Base-by-base conservation (phyloP, 37 sponge, comb jelly and placozoan genomes). In the Bolinopsis microptera region DNA sequence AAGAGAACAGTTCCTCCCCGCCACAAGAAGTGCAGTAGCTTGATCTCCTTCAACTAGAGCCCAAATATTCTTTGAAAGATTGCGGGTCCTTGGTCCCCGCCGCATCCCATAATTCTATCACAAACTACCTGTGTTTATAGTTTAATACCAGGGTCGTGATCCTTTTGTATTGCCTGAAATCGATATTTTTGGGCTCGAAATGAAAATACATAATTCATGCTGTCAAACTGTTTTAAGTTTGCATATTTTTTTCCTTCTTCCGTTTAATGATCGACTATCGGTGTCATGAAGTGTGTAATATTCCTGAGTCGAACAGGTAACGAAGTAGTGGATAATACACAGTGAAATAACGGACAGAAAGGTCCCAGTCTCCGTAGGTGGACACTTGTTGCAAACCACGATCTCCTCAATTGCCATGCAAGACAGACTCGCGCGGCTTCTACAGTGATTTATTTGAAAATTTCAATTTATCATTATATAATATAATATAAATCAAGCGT, bases 111-210 rank as follows among this genome's bases (percentile, higher is more conserved):
- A 8, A 86, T 86, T 86, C 90, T 24, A 86, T 86, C 26, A 86
- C 90, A 86, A 26, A 24, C 90, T 86, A 41, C 90, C 90, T 86
- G 83, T n/a, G n/a, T n/a, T n/a, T n/a, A n/a, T n/a, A n/a, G n/a
- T n/a, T n/a, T n/a, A n/a, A n/a, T n/a, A n/a, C n/a, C n/a, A n/a
- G n/a, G n/a, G n/a, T n/a, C n/a, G n/a, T n/a, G n/a, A n/a, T n/a
- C n/a, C n/a, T n/a, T n/a, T n/a, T n/a, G n/a, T n/a, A n/a, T n/a
- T n/a, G n/a, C n/a, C n/a, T n/a, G n/a, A n/a, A n/a, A n/a, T n/a
- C n/a, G n/a, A n/a, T n/a, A n/a, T n/a, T n/a, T n/a, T n/a, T n/a
- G n/a, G n/a, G n/a, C n/a, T n/a, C n/a, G n/a, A n/a, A n/a, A n/a
- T n/a, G n/a, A n/a, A n/a, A n/a, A n/a, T n/a, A n/a, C n/a, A n/a